Evolutionary conservation across 2,888 invertebrate genomes (phyloP).

Genomic region (Therioaphis trifolii): DNA sequence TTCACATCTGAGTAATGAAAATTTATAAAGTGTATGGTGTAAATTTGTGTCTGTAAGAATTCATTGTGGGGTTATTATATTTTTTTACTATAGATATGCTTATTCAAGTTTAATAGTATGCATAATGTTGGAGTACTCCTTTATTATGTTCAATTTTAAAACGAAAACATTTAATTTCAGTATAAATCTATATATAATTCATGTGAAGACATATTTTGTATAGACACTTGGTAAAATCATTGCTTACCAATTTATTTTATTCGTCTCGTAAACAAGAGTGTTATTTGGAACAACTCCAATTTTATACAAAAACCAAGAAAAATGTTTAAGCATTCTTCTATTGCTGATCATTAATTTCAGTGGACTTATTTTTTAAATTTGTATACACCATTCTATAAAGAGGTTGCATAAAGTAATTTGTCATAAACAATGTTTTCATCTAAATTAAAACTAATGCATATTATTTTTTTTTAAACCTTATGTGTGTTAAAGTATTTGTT

Average conservation of each 20-base stretch:
- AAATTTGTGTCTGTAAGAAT: constrained; percentile 21
- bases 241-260: not conserved
- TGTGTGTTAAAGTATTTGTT: not conserved
- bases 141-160: no score
- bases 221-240: not conserved
- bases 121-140: constrained; percentile 11
- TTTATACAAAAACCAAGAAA: not conserved
- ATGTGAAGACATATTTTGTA: no score
- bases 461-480: not conserved
- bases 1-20: no score
- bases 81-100: constrained; percentile 42
- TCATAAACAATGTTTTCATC: not conserved
- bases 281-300: constrained; percentile 39
- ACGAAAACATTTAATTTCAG: no score
- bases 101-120: constrained; percentile 35
- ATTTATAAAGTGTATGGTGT: no score
- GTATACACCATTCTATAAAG: not conserved
- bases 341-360: not conserved
- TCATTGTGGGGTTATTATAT: constrained; percentile 44
- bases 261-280: not conserved
- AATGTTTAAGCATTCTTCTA: not conserved
- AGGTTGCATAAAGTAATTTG: not conserved
- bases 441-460: not conserved
- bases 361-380: not conserved
- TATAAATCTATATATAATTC: no score